Percentiles rank a stretch among this genome's conserved stretches.
phyloP scores from a whole-genome alignment of 1,140 invertebrate species.

The Phenacoccus solenopsis region DNA sequence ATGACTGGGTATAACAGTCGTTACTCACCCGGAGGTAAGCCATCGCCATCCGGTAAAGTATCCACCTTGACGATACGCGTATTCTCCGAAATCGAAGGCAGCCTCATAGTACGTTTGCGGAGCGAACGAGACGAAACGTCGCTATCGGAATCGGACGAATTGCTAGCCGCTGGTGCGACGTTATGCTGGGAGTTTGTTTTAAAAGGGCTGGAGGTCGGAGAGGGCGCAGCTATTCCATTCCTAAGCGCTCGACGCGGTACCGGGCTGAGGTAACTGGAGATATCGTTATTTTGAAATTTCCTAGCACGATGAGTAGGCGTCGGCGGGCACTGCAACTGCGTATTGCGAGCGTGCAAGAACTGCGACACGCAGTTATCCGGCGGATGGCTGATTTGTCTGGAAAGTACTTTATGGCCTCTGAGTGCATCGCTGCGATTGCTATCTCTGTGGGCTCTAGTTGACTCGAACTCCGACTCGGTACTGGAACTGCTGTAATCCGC shows the following conservation, averaged over 20 bases:
- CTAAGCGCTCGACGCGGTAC: neutral
- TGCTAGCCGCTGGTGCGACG: constrained; percentile 27
- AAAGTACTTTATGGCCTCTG: neutral
- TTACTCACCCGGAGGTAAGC: constrained; percentile 64
- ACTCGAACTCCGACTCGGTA: neutral
- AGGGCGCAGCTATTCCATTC: neutral
- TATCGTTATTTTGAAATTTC: constrained; percentile 32
- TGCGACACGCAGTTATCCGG: constrained; percentile 21
- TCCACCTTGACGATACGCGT: constrained; percentile 48
- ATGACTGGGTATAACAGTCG: too few relatives aligned
- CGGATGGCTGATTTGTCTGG: constrained; percentile 24
- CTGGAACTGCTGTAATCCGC: neutral
- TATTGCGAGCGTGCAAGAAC: constrained; percentile 20
- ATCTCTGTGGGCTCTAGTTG: neutral
- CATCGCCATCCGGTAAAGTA: constrained; percentile 54
- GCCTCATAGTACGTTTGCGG: constrained; percentile 56
- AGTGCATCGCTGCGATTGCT: neutral
- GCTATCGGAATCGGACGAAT: constrained; percentile 24
- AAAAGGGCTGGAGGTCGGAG: neutral
- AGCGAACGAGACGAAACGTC: constrained; percentile 42
- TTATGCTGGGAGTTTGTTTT: constrained; percentile 25
- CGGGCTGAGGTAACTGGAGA: constrained; percentile 26
- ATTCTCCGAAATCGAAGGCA: constrained; percentile 69
- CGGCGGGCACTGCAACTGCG: constrained; percentile 49
- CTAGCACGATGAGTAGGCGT: constrained; percentile 69